Base-by-base conservation (phyloP, 2,888 invertebrate species). In the Electrophaes corylata region DNA sequence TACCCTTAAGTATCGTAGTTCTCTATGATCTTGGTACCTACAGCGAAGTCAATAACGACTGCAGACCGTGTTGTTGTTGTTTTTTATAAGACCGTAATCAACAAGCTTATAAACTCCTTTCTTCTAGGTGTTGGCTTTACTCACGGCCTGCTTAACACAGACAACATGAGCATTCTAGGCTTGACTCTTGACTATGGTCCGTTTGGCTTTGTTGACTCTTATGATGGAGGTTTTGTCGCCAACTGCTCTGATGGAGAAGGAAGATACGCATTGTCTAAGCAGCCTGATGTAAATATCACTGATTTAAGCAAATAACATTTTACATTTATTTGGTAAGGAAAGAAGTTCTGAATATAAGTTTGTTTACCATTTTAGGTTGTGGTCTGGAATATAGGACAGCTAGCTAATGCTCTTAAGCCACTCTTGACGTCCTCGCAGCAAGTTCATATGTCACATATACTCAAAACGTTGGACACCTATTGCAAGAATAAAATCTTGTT, bases 111-210 rank as follows among this genome's bases (percentile, higher is more conserved):
- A 26, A 26, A 10, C 6, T 29, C 26, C 26, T 16, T 19, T 47
- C 18, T 64, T 43, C 0, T 67, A 92, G 91, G 91, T 35, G 67
- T 92, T 3, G 92, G 92, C 1, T 95, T 94, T 75, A 93, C 94
- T 20, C 95, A 95, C 70, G 95, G 95, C 4, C 91, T 94, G 0
- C 72, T 94, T 5, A 94, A 94, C 62, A 93, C 94, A 0, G 94
- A 94, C 65, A 94, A 94, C 67, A 93, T 94, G 92, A 94, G 94
- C 72, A 87, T 95, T 18, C 72, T 94, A n/a, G 94, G 94, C 0
- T 71, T 94, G 0, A 94, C 94, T 0, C 81, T 95, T 59, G 94
- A 95, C 72, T 95, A 93, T 69, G 95, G 95, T 0, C 95, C 95
- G 0, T 95, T 91, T 75, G 94, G 94, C 1, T 95, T 95, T 69